Percentiles rank a stretch among this genome's conserved stretches.
These are phyloP conservation scores for Gastrophryne carolinensis DNA, from an alignment of 2,797 vertebrate genomes.

Conservation along the genomic window DNA sequence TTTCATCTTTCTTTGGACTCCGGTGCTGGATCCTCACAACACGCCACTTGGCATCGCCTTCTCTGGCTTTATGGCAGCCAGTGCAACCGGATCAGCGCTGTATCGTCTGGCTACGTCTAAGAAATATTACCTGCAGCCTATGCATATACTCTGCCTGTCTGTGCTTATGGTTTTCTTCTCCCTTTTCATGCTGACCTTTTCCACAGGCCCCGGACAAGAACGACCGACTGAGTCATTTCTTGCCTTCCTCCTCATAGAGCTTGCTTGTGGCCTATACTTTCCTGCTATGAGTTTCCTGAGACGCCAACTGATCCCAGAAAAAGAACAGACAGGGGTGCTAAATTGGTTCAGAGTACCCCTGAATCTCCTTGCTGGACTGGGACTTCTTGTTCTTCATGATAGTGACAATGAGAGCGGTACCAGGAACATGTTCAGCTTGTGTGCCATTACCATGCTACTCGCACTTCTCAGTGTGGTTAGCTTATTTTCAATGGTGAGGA, in stretches of 20 bases:
- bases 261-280: conserved; percentile 90
- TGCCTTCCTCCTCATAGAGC: conserved; percentile 86
- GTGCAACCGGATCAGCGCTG: conserved; percentile 84
- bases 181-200: conserved; percentile 90
- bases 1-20: conserved; percentile 94
- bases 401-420: conserved; percentile 83
- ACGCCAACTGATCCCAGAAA: conserved; percentile 83
- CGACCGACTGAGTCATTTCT: conserved; percentile 84
- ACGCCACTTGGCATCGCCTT: conserved; percentile 89
- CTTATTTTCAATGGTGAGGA: conserved; percentile 82
- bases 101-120: conserved; percentile 84
- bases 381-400: conserved; percentile 84
- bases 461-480: conserved; percentile 84
- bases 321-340: conserved; percentile 79
- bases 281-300: conserved; percentile 89
- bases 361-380: conserved; percentile 84
- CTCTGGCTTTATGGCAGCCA: conserved; percentile 89
- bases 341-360: conserved; percentile 89
- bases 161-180: conserved; percentile 89
- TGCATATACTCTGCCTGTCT: conserved; percentile 84
- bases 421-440: conserved; percentile 86
- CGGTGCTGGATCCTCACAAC: conserved; percentile 87
- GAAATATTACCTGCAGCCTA: conserved; percentile 83
- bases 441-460: conserved; percentile 82
- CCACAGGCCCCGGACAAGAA: conserved; percentile 83